Evolutionary conservation across 2,113 vertebrate genomes (phyloP).

Genomic region (Pao palembangensis): DNA sequence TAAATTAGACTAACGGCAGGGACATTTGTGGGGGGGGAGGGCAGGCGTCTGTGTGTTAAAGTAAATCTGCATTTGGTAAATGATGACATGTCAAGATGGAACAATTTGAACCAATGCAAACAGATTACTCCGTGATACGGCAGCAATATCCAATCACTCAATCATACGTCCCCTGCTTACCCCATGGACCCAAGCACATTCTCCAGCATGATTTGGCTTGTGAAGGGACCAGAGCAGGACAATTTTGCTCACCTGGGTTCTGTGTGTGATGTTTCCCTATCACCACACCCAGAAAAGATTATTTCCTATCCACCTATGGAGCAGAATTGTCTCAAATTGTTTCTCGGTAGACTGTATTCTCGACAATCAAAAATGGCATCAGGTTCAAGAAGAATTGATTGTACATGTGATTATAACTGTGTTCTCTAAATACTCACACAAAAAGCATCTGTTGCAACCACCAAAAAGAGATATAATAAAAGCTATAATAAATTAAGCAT

Average conservation of each 20-base stretch:
- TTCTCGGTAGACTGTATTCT: no score
- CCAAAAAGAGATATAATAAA: no score
- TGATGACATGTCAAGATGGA: constrained; percentile 57
- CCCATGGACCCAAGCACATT: constrained; percentile 19
- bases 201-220: constrained; percentile 25
- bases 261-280: constrained; percentile 9
- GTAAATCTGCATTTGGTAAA: constrained; percentile 41
- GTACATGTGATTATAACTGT: no score
- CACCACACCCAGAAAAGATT: not conserved
- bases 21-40: constrained; percentile 7
- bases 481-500: no score
- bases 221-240: constrained; percentile 35
- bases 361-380: no score
- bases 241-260: constrained; percentile 10
- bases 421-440: no score
- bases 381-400: no score
- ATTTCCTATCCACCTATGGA: not conserved
- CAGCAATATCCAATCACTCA: constrained; percentile 41
- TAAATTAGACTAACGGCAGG: constrained; percentile 72
- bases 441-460: no score
- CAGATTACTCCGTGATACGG: constrained; percentile 67
- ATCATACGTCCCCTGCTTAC: constrained; percentile 50
- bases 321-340: not conserved
- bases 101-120: constrained; percentile 58
- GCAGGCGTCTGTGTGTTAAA: constrained; percentile 22